Evolutionary conservation across 2,113 vertebrate genomes (phyloP).

Genomic region (Vicugna pacos): DNA sequence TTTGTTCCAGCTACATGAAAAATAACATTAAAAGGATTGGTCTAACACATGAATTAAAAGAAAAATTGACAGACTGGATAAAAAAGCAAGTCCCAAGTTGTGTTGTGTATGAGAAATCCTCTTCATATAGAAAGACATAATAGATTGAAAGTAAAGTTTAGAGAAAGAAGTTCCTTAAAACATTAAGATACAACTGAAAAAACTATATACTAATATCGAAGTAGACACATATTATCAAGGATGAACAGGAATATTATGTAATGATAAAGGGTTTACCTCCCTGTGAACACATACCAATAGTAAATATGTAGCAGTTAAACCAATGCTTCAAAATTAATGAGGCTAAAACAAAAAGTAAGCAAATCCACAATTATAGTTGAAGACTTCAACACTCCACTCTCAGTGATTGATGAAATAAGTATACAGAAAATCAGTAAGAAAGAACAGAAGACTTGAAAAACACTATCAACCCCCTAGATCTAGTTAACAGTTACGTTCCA

Average conservation of each 20-base stretch:
- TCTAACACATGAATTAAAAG: conserved; percentile 21
- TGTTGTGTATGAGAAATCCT: not conserved
- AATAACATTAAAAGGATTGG: not conserved
- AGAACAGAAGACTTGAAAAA: not conserved
- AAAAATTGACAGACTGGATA: not conserved
- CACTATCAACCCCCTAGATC: not conserved
- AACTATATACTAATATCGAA: not conserved
- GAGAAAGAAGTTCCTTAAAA: not conserved
- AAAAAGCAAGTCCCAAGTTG: not conserved
- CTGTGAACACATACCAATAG: not conserved
- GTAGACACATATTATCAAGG: not conserved
- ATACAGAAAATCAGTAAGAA: not conserved
- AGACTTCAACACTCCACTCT: not conserved
- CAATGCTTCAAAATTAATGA: not conserved
- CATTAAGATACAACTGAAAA: not conserved
- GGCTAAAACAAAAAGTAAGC: not conserved
- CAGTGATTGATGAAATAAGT: not conserved
- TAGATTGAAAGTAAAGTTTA: not conserved
- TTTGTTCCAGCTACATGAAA: not conserved
- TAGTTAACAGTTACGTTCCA: not conserved
- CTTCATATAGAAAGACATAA: not conserved
- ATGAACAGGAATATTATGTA: not conserved
- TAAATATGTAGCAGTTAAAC: not conserved
- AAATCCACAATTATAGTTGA: not conserved
- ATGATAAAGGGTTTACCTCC: not conserved